Evolutionary conservation across 2,888 invertebrate genomes (phyloP), one percentile per base, ranked within the genome.

Genomic region (Pheosia tremula): DNA sequence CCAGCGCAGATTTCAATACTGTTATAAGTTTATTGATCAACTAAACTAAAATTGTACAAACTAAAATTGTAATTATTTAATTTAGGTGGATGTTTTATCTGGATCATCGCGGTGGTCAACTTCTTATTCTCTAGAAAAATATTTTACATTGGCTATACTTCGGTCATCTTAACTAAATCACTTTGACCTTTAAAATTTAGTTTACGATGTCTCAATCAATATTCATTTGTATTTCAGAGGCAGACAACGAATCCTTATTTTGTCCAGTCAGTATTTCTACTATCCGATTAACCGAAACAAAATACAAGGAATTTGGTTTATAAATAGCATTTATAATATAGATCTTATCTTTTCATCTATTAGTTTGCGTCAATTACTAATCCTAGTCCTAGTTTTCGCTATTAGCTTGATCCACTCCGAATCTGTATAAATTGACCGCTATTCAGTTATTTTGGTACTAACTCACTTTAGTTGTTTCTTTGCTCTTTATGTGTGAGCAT

Each of bases 341-440:
- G 24, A 24, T 24, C n/a, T n/a, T n/a, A n/a, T n/a, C n/a, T n/a
- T 67, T 8, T 37, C 39, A 68, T 71, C 70, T 67, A 60, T 61
- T 72, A 59, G 61, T 75, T 75, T 71, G 72, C 59, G 65, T 76
- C 75, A 74, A 66, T 64, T 69, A 69, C 71, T 78, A 78, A 79
- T 78, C 76, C 72, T 73, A 72, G 70, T 72, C 74, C 77, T 66
- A 69, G 71, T 74, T 70, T 77, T 76, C 77, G 75, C 81, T 79
- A 83, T 84, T 86, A 85, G 82, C 73, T 68, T 77, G 74, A 80
- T 79, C 83, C 78, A 81, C 78, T 82, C 74, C 72, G 78, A 77
- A 79, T 82, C 84, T 82, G 81, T 86, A 85, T 87, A 84, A 82
- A 85, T 86, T 84, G 83, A 81, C 80, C 79, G 76, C 81, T 80